phyloP scores from a whole-genome alignment of 2,888 invertebrate genomes.

The Conomelus anceps region DNA sequence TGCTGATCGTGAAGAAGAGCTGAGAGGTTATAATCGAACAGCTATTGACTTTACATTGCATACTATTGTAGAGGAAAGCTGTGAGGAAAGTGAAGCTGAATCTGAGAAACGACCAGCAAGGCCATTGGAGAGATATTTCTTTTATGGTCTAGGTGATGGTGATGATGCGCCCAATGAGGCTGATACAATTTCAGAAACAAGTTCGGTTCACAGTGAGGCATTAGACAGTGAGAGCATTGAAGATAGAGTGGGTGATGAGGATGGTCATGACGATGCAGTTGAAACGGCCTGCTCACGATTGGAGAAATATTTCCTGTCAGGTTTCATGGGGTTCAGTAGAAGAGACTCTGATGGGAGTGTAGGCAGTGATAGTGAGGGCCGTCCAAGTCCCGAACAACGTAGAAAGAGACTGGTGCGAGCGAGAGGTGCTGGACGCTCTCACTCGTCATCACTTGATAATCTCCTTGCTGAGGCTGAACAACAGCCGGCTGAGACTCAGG shows the following conservation, averaged over 20 bases:
- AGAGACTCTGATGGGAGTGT: slow-evolving; percentile 76
- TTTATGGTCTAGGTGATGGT: slow-evolving; percentile 75
- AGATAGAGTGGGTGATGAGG: slow-evolving; percentile 41
- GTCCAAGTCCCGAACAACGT: slow-evolving; percentile 79
- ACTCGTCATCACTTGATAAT: slow-evolving; percentile 75
- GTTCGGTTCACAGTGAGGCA: slow-evolving; percentile 78
- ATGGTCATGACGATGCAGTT: slow-evolving; percentile 52
- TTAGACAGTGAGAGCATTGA: slow-evolving; percentile 58
- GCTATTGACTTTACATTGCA: slow-evolving; percentile 84
- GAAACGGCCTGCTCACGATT: slow-evolving; percentile 75
- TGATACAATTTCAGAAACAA: slow-evolving; percentile 61
- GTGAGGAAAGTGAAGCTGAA: slow-evolving; percentile 86
- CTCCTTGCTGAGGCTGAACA: slow-evolving; percentile 52
- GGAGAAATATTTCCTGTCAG: slow-evolving; percentile 83
- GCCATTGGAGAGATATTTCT: slow-evolving; percentile 85
- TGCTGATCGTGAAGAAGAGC: slow-evolving; percentile 69
- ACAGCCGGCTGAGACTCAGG: slow-evolving; percentile 44
- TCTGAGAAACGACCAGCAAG: slow-evolving; percentile 58
- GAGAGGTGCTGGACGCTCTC: slow-evolving; percentile 73
- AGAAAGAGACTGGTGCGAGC: slow-evolving; percentile 74
- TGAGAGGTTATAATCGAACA: slow-evolving; percentile 73
- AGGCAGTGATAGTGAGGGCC: slow-evolving; percentile 84
- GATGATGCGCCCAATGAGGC: slow-evolving; percentile 43
- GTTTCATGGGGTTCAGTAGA: slow-evolving; percentile 73
- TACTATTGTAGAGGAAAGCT: slow-evolving; percentile 89